phyloP scores from a whole-genome alignment of 2,888 invertebrate genomes.

The Protonemura montana region DNA sequence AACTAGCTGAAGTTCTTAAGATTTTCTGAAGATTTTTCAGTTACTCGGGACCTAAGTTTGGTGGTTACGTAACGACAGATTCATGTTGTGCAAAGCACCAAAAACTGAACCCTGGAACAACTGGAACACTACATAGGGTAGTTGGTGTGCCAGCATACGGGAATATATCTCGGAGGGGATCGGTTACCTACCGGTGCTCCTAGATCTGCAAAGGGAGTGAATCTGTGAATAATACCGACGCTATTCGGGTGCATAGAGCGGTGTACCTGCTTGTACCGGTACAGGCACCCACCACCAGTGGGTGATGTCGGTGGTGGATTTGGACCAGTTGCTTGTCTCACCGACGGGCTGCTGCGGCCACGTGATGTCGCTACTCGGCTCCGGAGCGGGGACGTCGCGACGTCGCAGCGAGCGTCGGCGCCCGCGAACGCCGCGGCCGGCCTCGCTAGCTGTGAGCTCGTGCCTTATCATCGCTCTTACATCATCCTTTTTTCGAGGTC shows the following conservation, averaged over 20 bases:
- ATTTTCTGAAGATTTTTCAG: too few relatives aligned
- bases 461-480: background rate
- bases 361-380: background rate
- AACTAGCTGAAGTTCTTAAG: too few relatives aligned
- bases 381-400: slow-evolving; percentile 1
- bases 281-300: background rate
- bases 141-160: too few relatives aligned
- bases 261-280: background rate
- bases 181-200: too few relatives aligned
- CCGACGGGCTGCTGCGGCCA: slow-evolving; percentile 28
- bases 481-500: background rate
- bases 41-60: too few relatives aligned
- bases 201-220: too few relatives aligned
- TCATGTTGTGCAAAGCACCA: too few relatives aligned
- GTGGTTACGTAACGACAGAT: too few relatives aligned
- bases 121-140: too few relatives aligned
- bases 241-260: background rate
- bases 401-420: background rate
- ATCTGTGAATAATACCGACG: background rate
- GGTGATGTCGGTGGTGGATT: background rate
- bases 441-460: background rate
- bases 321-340: background rate
- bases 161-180: too few relatives aligned
- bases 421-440: background rate
- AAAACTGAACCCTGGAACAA: too few relatives aligned